A percentile compares a stretch with the other conserved stretches of the same genome.
phyloP scores from a whole-genome alignment of 2,113 vertebrate genomes.

The Zapus hudsonius region DNA sequence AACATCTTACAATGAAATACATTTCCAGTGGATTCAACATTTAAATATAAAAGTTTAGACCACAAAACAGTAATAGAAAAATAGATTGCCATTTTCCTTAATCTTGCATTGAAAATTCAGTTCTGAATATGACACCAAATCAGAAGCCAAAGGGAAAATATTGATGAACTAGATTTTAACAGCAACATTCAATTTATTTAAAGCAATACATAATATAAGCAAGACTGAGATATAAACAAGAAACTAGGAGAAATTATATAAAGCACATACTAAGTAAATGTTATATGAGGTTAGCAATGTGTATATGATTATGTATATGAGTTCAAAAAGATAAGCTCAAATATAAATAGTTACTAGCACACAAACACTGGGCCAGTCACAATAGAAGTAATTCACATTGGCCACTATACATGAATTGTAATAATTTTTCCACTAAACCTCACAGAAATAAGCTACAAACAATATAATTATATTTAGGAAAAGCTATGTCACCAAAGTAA shows the following conservation, averaged over 20 bases:
- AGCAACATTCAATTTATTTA: not conserved
- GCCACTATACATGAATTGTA: no score
- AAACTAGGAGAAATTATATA: not conserved
- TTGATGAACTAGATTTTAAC: not conserved
- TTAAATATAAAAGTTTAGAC: not conserved
- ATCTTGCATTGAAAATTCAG: not conserved
- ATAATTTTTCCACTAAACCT: no score
- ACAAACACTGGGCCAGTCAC: not conserved
- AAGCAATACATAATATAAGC: not conserved
- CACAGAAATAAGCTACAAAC: no score
- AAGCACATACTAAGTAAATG: not conserved
- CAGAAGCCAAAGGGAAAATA: not conserved
- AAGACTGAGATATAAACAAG: not conserved
- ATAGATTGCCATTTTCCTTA: not conserved
- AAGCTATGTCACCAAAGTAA: no score
- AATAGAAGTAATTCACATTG: not conserved
- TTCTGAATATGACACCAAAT: not conserved
- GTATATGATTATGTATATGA: not conserved
- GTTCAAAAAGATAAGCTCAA: not conserved
- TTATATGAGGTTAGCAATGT: not conserved
- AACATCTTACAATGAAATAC: not conserved
- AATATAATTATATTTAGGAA: no score
- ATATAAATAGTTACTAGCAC: not conserved
- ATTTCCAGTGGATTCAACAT: not conserved
- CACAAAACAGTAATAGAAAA: not conserved